These are phyloP conservation scores for Crocidura indochinensis DNA, from an alignment of 2,797 vertebrate genomes.

Conservation along the genomic window DNA sequence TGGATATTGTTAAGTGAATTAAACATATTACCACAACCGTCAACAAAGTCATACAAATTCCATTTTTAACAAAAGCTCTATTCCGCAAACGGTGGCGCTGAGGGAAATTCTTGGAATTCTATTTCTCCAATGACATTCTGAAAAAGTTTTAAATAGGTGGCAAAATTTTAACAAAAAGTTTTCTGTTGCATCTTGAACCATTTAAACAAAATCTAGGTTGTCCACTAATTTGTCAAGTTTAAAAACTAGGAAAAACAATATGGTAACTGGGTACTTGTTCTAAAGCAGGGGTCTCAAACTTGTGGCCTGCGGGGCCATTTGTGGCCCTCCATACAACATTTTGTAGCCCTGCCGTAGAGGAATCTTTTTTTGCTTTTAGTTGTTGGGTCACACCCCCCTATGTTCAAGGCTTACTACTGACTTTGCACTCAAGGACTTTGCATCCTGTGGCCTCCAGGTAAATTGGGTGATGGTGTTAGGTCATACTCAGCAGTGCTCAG, in stretches of 20 bases:
- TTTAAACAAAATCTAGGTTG: constrained; percentile 57
- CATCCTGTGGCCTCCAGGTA: no score
- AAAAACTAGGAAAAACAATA: constrained; percentile 59
- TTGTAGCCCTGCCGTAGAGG: no score
- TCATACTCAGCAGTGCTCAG: no score
- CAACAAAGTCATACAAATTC: constrained; percentile 60
- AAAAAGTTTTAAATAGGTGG: constrained; percentile 44
- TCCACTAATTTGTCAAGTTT: constrained; percentile 55
- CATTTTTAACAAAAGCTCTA: constrained; percentile 66
- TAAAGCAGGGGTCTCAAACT: no score
- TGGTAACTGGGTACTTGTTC: constrained; percentile 55
- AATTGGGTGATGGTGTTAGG: no score
- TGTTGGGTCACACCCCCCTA: no score
- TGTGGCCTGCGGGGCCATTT: no score
- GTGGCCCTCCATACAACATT: no score
- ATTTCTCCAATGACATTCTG: constrained; percentile 51
- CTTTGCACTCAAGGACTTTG: no score
- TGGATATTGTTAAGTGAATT: constrained; percentile 91
- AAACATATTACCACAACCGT: constrained; percentile 45
- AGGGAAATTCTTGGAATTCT: constrained; percentile 57
- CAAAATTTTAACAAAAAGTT: constrained; percentile 69
- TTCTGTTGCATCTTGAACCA: constrained; percentile 67
- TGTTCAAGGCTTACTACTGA: no score
- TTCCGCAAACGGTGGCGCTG: constrained; percentile 46
- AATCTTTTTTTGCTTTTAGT: no score